These are phyloP conservation scores for Merluccius polli DNA, from an alignment of 2,797 vertebrate species.

Conservation along the genomic window DNA sequence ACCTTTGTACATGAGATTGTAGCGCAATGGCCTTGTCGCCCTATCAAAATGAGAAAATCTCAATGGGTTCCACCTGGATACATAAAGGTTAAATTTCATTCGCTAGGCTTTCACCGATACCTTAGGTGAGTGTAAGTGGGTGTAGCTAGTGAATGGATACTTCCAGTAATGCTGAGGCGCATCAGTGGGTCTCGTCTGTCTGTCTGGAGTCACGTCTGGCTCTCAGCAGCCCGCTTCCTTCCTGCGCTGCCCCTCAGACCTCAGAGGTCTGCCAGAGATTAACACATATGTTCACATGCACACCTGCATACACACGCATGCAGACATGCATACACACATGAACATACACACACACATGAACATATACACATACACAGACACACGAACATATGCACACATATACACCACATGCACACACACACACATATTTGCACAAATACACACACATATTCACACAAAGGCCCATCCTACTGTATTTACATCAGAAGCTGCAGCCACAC, in stretches of 20 bases:
- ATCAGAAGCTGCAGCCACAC: neutral
- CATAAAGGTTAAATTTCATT: neutral
- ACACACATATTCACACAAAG: neutral
- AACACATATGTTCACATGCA: constrained; percentile 31
- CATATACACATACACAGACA: too few species aligned
- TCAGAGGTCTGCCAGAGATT: constrained; percentile 48
- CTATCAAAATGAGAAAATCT: neutral
- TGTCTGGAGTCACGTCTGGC: constrained; percentile 54
- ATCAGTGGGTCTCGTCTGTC: neutral
- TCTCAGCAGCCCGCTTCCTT: constrained; percentile 40
- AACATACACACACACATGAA: too few species aligned
- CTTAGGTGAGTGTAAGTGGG: neutral
- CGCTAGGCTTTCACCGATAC: neutral
- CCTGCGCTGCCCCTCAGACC: constrained; percentile 34
- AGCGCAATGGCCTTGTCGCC: neutral
- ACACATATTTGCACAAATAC: neutral
- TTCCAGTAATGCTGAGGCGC: too few species aligned
- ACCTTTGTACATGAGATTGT: neutral
- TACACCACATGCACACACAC: neutral
- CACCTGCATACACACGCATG: neutral
- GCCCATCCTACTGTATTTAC: neutral
- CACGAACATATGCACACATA: too few species aligned
- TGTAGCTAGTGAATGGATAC: too few species aligned
- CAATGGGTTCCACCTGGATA: neutral
- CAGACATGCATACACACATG: neutral